Conservation (phyloP, 2,888 invertebrate species). For the Dryobota labecula region DNA sequence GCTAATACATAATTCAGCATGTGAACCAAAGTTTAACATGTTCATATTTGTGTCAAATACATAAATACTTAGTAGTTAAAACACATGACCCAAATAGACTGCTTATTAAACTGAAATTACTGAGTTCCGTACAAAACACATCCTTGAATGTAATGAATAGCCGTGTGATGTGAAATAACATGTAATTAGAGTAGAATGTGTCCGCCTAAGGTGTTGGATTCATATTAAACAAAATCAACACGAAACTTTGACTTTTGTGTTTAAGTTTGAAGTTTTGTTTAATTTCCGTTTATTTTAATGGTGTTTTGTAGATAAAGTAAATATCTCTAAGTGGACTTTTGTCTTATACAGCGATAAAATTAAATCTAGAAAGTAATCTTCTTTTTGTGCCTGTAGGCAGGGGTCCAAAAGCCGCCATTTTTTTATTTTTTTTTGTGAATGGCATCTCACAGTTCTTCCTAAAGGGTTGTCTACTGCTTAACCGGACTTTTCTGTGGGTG, state of each 20-base stretch:
- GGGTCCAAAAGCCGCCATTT: neutral
- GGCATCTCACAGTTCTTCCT: no score
- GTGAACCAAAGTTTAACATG: constrained; percentile 38
- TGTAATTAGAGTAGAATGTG: constrained; percentile 47
- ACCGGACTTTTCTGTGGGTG: no score
- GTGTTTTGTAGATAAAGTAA: constrained; percentile 8
- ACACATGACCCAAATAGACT: constrained; percentile 48
- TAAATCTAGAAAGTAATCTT: constrained; percentile 11
- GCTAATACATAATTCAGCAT: constrained; percentile 58
- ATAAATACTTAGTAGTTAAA: constrained; percentile 55
- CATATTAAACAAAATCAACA: constrained; percentile 43
- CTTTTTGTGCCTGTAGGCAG: neutral
- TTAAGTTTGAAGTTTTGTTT: constrained; percentile 18
- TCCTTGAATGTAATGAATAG: constrained; percentile 54
- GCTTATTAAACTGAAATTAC: constrained; percentile 50
- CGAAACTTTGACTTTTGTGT: constrained; percentile 35
- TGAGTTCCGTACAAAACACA: constrained; percentile 38
- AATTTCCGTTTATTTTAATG: constrained; percentile 23
- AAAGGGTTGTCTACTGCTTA: no score
- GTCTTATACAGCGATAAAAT: neutral
- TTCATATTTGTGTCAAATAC: constrained; percentile 46
- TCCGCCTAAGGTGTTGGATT: constrained; percentile 36
- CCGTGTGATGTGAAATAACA: constrained; percentile 40
- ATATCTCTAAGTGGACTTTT: neutral
- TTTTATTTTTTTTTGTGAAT: no score